Evolutionary conservation across 2,113 vertebrate species (phyloP).

Genomic region (Ivindomyrus marchei): DNA sequence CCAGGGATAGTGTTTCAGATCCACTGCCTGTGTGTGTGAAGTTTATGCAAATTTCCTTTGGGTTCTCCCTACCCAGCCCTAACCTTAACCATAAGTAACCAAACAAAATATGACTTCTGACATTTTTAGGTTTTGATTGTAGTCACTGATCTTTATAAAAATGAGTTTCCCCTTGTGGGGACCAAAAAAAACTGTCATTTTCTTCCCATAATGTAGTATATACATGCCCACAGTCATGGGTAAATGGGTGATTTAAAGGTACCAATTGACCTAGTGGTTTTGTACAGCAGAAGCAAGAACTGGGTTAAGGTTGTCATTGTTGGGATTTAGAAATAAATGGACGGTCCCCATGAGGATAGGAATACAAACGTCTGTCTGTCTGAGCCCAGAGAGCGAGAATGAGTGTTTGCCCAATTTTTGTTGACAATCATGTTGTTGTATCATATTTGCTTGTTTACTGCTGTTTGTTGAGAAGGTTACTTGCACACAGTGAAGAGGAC

Average conservation of each 20-base stretch:
- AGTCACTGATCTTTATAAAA: too few species aligned
- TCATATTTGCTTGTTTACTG: neutral
- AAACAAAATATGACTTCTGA: too few species aligned
- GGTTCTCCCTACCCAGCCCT: too few species aligned
- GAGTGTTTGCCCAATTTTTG: neutral
- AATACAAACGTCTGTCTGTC: neutral
- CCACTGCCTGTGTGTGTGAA: neutral
- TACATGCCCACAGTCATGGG: too few species aligned
- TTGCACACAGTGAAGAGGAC: neutral
- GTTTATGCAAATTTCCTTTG: neutral
- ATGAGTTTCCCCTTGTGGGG: too few species aligned
- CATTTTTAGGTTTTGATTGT: too few species aligned
- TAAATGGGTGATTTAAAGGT: too few species aligned
- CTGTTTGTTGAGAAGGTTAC: neutral
- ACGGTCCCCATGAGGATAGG: neutral
- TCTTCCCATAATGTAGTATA: too few species aligned
- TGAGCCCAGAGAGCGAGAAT: neutral
- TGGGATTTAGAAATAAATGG: neutral
- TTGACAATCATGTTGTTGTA: neutral
- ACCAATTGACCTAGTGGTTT: too few species aligned
- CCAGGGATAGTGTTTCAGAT: neutral
- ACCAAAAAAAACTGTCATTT: too few species aligned
- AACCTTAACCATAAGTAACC: too few species aligned
- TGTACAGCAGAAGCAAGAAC: too few species aligned
- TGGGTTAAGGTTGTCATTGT: neutral